Base-by-base conservation (phyloP, 2,113 vertebrate genomes). In the Hippoglossus stenolepis region DNA sequence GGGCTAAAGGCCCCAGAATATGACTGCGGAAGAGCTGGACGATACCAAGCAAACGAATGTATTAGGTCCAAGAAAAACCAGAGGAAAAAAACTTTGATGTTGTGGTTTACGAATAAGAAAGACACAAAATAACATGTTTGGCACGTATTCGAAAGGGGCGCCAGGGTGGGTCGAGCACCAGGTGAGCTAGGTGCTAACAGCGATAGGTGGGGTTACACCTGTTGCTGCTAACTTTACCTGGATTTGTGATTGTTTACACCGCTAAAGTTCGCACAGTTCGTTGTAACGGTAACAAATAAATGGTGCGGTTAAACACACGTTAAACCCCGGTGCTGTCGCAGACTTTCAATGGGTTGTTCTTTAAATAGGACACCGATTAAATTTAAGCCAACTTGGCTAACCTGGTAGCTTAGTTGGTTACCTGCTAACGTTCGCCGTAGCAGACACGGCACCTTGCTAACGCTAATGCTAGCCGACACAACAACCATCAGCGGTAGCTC, bases 381-480 rank as follows among this genome's bases (percentile, higher is more conserved):
- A 53, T 23, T 21, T 31, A 14, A 57, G 26, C 4, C 15, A 45
- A n/a, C 60, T 38, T 51, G 58, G 26, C 57, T 57, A 4, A 28
- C 20, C 40, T 31, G 7, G 31, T 31, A 31, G 24, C 5, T 14
- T 11, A 2, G 17, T 24, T 20, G 2, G 54, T 65, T 79, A 86
- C 84, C 86, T 89, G 79, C 70, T 78, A 84, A 65, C 75, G 21
- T 26, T 5, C n/a, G 15, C 56, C 20, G 2, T n/a, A 40, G 28
- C 61, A 43, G 65, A 79, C 77, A 53, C 53, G 35, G 28, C 31
- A 74, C 21, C 23, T 56, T 69, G 83, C 87, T 90, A 89, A 70
- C 9, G 86, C 88, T 90, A 91, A 80, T 73, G 89, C 77, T 93
- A 92, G 47, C 71, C 47, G 45, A 79, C 78, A 89, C 59, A 87